These are phyloP conservation scores for Cataglyphis hispanica DNA, from an alignment of 1,140 invertebrate species.

Conservation along the genomic window DNA sequence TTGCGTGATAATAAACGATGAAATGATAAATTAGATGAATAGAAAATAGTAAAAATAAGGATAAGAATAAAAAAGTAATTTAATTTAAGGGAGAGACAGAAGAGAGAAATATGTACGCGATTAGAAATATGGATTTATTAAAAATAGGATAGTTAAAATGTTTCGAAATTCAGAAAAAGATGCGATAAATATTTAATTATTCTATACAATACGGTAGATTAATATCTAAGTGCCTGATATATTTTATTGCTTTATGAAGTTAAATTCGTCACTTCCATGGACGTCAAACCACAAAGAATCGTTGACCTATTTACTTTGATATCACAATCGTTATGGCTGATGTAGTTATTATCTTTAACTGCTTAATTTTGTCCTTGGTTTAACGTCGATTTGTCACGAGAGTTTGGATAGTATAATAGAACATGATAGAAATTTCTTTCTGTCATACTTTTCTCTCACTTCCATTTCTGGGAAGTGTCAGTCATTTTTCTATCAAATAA, in stretches of 20 bases:
- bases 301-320: conserved; percentile 27
- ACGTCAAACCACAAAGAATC: background rate
- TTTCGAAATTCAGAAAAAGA: background rate
- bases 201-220: background rate
- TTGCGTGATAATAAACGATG: conserved; percentile 30
- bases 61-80: background rate
- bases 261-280: background rate
- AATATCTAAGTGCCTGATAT: background rate
- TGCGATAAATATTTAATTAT: background rate
- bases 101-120: background rate
- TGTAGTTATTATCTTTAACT: conserved; percentile 42
- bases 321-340: background rate
- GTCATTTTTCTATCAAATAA: background rate
- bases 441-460: no score
- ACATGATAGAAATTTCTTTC: conserved; percentile 12
- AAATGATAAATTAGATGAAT: conserved; percentile 12
- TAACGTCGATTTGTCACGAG: conserved; percentile 27
- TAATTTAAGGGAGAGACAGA: background rate
- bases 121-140: background rate
- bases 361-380: conserved; percentile 32
- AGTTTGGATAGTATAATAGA: conserved; percentile 33
- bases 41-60: background rate
- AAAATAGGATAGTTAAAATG: background rate
- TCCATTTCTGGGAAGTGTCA: background rate
- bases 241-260: background rate